Evolutionary conservation across 2,888 invertebrate species (phyloP), one percentile per base, ranked within the genome.

Genomic region (Hoplodrina blanda): DNA sequence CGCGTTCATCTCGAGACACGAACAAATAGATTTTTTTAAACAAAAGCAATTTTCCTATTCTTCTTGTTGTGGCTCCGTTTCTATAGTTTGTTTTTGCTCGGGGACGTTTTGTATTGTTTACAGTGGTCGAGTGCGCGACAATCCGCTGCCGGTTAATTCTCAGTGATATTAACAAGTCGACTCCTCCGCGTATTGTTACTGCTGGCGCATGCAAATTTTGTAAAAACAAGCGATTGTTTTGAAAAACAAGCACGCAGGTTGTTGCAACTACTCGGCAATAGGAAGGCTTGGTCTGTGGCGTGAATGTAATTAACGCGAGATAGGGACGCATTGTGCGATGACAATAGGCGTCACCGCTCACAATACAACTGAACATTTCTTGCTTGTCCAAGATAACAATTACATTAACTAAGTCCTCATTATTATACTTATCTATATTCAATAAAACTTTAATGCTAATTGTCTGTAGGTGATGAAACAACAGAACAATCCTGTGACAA

Each of bases 21-120:
- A 94, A 94, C 95, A 94, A 95, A 95, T 95, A 95, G 94, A 94
- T 95, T 95, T 95, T 95, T 95, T 95, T 94, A 94, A 94, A 95
- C 94, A 94, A 95, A 95, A 95, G 94, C 93, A 95, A 96, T 95
- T 96, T 96, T 96, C 95, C 96, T 95, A 96, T 95, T 95, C 94
- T 96, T 95, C 95, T 95, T 95, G 94, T 95, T 96, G 94, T 88
- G 87, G 88, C 90, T 91, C 89, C 88, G 94, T 94, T 94, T 92
- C 89, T 92, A 92, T 93, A 94, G 95, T 94, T 95, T 92, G 95
- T 95, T 96, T 95, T 95, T 95, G 93, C 91, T 91, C 87, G 87
- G 88, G 87, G 87, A 89, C 92, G 93, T 95, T 95, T 95, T 93
- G 95, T 95, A 95, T 96, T 95, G 95, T 95, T 95, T 94, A 94